Conservation (phyloP, 2,113 vertebrate species). For the Dipodomys merriami region DNA sequence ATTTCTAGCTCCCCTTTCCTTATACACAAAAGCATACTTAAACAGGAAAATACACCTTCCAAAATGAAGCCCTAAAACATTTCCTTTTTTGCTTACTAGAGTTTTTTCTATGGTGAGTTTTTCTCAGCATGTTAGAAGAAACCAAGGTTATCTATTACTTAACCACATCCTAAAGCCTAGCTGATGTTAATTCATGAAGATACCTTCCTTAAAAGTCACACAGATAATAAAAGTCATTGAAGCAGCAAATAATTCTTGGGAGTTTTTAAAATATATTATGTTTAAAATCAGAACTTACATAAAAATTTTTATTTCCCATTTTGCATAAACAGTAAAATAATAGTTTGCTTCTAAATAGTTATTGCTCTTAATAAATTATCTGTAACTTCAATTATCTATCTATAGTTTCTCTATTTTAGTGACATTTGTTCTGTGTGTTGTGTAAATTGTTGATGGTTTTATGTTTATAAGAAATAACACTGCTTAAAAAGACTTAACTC, state of each 20-base stretch:
- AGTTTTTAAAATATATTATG: constrained; percentile 69
- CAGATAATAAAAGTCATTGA: constrained; percentile 77
- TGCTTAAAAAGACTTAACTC: neutral
- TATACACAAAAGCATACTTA: neutral
- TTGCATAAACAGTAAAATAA: constrained; percentile 65
- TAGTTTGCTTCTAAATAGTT: constrained; percentile 58
- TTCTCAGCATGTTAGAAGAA: constrained; percentile 78
- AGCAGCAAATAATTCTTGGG: constrained; percentile 75
- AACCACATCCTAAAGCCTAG: constrained; percentile 69
- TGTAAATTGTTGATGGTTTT: constrained; percentile 12
- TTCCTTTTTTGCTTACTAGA: constrained; percentile 79
- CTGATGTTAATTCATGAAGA: constrained; percentile 66
- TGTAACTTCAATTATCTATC: neutral
- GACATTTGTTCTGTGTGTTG: neutral
- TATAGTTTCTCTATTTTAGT: neutral
- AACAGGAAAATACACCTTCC: constrained; percentile 73
- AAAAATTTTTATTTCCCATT: constrained; percentile 70
- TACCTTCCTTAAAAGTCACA: constrained; percentile 54
- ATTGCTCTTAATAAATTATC: constrained; percentile 45
- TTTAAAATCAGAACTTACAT: constrained; percentile 76
- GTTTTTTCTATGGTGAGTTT: constrained; percentile 75
- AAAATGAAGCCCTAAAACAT: constrained; percentile 78
- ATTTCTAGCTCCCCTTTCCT: neutral
- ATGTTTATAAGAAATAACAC: neutral
- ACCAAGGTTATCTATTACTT: constrained; percentile 78